Conservation (phyloP, 2,797 vertebrate species). For the Masticophis lateralis region DNA sequence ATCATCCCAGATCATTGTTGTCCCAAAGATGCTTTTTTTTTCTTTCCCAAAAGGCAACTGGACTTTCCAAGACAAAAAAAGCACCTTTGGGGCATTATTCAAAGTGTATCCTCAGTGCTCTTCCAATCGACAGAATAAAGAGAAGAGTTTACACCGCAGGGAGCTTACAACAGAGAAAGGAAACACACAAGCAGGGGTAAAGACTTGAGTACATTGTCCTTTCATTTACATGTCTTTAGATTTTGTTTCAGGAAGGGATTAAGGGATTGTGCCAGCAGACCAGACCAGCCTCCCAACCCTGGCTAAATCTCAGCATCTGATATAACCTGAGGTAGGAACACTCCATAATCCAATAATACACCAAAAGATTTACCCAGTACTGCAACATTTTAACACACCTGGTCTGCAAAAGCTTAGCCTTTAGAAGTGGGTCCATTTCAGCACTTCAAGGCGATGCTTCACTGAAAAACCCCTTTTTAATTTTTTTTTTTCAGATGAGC, state of each 20-base stretch:
- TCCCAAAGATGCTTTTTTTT: not conserved
- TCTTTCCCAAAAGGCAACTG: not conserved
- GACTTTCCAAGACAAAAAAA: not conserved
- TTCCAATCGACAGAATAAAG: not conserved
- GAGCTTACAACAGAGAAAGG: not conserved
- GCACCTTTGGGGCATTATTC: not conserved
- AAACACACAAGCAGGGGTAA: not conserved
- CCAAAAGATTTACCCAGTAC: not conserved
- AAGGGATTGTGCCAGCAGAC: not conserved
- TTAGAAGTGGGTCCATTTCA: not conserved
- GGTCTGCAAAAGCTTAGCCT: not conserved
- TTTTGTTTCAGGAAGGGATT: not conserved
- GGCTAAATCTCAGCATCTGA: not conserved
- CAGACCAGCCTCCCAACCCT: not conserved
- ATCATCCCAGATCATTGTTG: not conserved
- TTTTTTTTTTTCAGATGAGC: not conserved
- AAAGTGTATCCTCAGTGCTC: not conserved
- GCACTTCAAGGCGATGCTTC: not conserved
- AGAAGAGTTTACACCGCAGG: not conserved
- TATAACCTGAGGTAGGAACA: not conserved
- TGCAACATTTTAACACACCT: not conserved
- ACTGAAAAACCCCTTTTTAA: not conserved
- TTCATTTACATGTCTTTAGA: not conserved
- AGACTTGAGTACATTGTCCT: not conserved
- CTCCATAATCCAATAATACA: not conserved